Base-by-base conservation (phyloP, 2,797 vertebrate genomes). In the Odontamblyopus rebecca region DNA sequence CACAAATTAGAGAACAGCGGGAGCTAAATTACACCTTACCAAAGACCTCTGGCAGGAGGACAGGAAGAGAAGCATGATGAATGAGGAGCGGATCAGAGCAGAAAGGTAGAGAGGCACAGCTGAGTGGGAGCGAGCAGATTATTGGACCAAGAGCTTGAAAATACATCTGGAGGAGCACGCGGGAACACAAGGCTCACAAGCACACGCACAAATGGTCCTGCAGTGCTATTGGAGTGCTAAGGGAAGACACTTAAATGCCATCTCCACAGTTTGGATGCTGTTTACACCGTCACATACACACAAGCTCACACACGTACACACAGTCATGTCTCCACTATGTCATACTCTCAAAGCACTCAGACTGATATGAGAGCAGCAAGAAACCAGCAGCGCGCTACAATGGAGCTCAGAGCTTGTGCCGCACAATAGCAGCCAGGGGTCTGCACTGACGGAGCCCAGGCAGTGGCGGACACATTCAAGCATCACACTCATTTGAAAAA, bases 1-100 rank as follows among this genome's bases (percentile, higher is more conserved):
- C 80, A 87, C 85, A 89, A 93, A 93, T 94, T 93, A 93, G 89
- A 90, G 90, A 90, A 89, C 86, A 82, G 88, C 86, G 54, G 86
- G 88, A 85, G 88, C 91, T 90, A 93, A 93, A 93, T 93, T 86
- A 92, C 89, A 89, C 89, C 85, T 93, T 89, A 86, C 86, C 77
- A 82, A 75, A 87, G 89, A 93, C 91, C 93, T 93, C 83, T 91
- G 86, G 80, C 86, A 84, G 78, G 80, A 91, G 89, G 85, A 88
- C 86, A 88, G 84, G 86, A 82, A 89, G 82, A 81, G 75, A 86
- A 81, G 86, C 88, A 88, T 91, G 90, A 94, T 89, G 90, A 90
- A 91, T 89, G 89, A 89, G 88, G 53, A 76, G 88, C 82, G 76
- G 87, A 88, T 88, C 80, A 72, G 82, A 89, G 82, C 78, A 61